These are phyloP conservation scores for Enteromius thamalakanensis DNA, from an alignment of 2,797 vertebrate species.

Conservation along the genomic window DNA sequence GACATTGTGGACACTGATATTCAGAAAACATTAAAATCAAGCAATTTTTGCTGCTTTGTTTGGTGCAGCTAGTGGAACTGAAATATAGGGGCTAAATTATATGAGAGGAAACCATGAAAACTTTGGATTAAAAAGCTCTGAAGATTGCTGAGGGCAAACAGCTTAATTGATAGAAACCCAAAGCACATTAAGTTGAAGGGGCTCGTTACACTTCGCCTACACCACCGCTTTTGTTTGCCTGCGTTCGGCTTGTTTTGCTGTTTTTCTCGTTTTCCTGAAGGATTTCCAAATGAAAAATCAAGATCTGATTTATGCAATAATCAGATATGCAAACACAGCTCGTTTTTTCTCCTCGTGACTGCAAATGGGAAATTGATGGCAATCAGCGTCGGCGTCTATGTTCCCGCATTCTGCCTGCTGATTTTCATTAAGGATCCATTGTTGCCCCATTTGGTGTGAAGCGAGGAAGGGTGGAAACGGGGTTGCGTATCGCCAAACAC, in stretches of 20 bases:
- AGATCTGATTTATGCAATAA: conserved; percentile 62
- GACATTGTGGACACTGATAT: neutral
- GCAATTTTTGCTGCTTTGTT: neutral
- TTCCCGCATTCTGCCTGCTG: conserved; percentile 44
- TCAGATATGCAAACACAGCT: conserved; percentile 60
- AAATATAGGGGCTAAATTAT: neutral
- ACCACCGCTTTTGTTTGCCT: conserved; percentile 17
- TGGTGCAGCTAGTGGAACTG: neutral
- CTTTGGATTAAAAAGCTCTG: conserved; percentile 6
- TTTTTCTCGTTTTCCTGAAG: conserved; percentile 42
- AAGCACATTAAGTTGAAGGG: conserved; percentile 2
- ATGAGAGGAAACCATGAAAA: neutral
- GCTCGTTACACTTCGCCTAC: conserved; percentile 11
- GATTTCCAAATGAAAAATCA: conserved; percentile 51
- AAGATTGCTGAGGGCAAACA: conserved; percentile 21
- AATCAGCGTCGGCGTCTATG: conserved; percentile 52
- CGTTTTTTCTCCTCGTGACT: conserved; percentile 46
- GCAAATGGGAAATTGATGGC: conserved; percentile 63
- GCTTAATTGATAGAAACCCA: conserved; percentile 36
- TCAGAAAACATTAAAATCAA: neutral
- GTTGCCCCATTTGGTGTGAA: conserved; percentile 43
- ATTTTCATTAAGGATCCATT: conserved; percentile 59
- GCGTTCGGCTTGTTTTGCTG: conserved; percentile 28
- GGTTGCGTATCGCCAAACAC: conserved; percentile 41
- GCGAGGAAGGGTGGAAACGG: conserved; percentile 25